phyloP scores from a whole-genome alignment of 2,113 vertebrate species.

The Pongo abelii region DNA sequence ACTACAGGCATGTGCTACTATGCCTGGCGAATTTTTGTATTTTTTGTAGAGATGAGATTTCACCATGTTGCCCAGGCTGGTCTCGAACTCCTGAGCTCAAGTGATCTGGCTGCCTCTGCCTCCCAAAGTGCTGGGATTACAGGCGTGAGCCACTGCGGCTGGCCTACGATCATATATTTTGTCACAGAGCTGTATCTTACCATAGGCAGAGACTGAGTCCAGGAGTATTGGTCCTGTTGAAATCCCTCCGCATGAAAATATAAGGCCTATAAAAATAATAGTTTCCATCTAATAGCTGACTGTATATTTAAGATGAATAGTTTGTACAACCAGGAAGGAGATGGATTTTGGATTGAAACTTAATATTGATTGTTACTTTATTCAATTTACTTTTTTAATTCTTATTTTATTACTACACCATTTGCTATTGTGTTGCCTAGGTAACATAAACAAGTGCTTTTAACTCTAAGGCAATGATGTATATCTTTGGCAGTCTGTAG shows the following conservation, averaged over 20 bases:
- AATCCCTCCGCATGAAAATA: background rate
- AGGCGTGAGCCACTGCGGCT: too few species aligned
- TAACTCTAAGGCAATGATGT: conserved; percentile 30
- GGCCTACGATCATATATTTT: background rate
- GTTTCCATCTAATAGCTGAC: background rate
- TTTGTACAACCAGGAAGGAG: background rate
- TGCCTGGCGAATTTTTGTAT: too few species aligned
- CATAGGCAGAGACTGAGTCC: background rate
- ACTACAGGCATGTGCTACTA: too few species aligned
- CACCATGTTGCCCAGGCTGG: too few species aligned
- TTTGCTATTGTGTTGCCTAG: conserved; percentile 46
- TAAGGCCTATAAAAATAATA: background rate
- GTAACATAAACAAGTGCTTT: conserved; percentile 61
- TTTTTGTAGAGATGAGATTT: too few species aligned
- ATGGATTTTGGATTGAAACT: conserved; percentile 26
- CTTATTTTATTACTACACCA: conserved; percentile 35
- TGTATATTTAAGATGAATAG: background rate
- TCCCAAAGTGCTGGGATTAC: too few species aligned
- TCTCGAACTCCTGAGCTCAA: too few species aligned
- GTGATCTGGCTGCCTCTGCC: too few species aligned
- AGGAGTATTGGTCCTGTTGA: background rate
- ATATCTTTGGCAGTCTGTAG: conserved; percentile 38
- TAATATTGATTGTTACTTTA: conserved; percentile 17
- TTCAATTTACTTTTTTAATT: conserved; percentile 41
- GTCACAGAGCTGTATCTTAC: background rate